phyloP scores from a whole-genome alignment of 2,888 invertebrate genomes.

The Conops quadrifasciatus region DNA sequence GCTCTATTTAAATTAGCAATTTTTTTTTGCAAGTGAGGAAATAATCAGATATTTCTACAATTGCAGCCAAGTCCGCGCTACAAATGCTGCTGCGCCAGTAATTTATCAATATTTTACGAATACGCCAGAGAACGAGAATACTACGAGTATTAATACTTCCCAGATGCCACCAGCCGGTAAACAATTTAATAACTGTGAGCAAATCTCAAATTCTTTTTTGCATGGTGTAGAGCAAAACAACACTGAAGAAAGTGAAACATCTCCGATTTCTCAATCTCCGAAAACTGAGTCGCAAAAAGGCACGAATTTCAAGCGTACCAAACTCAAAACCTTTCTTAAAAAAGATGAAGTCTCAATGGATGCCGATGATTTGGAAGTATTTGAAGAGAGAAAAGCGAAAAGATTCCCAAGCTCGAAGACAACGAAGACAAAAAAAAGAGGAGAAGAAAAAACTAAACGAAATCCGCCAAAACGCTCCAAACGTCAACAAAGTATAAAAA shows the following conservation, averaged over 20 bases:
- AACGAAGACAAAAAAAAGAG: background rate
- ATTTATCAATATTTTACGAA: conserved; percentile 52
- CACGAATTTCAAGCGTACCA: conserved; percentile 42
- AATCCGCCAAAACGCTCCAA: conserved; percentile 43
- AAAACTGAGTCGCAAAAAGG: background rate
- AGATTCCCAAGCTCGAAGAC: conserved; percentile 45
- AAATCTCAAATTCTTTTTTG: background rate
- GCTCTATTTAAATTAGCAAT: too few relatives aligned
- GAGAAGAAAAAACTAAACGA: background rate
- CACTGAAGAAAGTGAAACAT: background rate
- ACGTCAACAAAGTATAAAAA: conserved; percentile 57
- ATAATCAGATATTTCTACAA: conserved; percentile 1
- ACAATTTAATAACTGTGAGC: background rate
- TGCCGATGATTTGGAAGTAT: conserved; percentile 46
- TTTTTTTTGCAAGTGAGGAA: too few relatives aligned
- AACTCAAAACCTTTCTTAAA: conserved; percentile 46
- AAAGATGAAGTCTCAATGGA: conserved; percentile 30
- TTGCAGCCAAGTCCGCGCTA: background rate
- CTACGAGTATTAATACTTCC: background rate
- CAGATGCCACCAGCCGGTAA: background rate
- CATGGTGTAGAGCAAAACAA: background rate
- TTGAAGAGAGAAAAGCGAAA: conserved; percentile 47
- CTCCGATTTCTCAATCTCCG: background rate
- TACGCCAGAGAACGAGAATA: conserved; percentile 40
- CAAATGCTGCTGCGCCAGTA: conserved; percentile 32